Evolutionary conservation across 2,113 vertebrate species (phyloP), one percentile per base, ranked within the genome.

Genomic region (Phyllostomus hastatus): DNA sequence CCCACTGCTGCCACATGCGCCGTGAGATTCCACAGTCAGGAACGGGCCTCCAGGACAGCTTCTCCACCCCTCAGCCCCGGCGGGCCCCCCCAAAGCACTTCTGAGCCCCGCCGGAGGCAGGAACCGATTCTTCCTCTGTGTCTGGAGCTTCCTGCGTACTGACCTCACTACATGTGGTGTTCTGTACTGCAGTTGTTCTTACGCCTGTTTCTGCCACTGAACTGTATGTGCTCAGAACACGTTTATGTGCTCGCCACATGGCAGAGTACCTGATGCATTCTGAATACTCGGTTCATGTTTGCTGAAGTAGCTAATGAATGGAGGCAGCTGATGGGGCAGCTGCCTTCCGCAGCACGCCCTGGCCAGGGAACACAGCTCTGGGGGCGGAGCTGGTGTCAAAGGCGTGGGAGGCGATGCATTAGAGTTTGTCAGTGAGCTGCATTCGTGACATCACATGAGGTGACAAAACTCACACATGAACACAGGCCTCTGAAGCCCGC

Each of bases 261-360:
- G 76, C 88, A 61, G 79, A 95, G 43, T 28, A 87, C 76, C 46
- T 90, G 91, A 90, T 7, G 75, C 19, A 24, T 19, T 73, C 70
- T 20, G 24, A 96, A 72, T 10, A 38, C 88, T 94, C 84, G 26
- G n/a, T 64, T 10, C 72, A 7, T 92, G 54, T 92, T 94, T 79
- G 61, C 35, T 95, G 67, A 93, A 91, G 84, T 61, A 43, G 61
- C 90, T 83, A 66, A 89, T 90, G 79, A 90, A 78, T 78, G 14
- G 22, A 46, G 79, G 86, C 81, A 83, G 61, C 90, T 90, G 84
- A 81, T 24, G 54, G 73, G 57, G 52, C 52, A 75, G 85, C 52
- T 67, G 17, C 59, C 70, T 96, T 84, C n/a, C 0, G 24, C 14
- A 73, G 73, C 61, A 43, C 19, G 67, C 24, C 50, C 75, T 57